phyloP scores from a whole-genome alignment of 2,797 vertebrate species.

The Balearica regulorum region DNA sequence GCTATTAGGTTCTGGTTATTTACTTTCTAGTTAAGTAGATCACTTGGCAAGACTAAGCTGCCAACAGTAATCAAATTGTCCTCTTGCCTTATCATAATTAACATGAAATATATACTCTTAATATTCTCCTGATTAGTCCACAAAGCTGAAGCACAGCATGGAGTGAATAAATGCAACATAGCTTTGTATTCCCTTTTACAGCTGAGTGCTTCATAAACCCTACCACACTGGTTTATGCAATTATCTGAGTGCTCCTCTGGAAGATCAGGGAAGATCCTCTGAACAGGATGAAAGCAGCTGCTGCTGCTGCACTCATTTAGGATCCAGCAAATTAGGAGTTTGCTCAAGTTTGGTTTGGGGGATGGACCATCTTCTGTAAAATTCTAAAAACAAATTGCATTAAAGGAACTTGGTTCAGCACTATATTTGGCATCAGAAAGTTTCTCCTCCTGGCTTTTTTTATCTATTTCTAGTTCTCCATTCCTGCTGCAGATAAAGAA shows the following conservation, averaged over 20 bases:
- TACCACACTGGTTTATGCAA: not conserved
- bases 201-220: not conserved
- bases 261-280: not conserved
- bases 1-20: not conserved
- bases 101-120: not conserved
- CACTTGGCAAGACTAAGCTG: not conserved
- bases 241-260: not conserved
- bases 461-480: not conserved
- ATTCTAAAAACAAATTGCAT: not conserved
- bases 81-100: not conserved
- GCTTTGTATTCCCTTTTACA: not conserved
- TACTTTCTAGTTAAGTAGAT: not conserved
- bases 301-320: not conserved
- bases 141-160: not conserved
- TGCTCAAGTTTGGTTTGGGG: not conserved
- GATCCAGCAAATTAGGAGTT: not conserved
- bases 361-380: not conserved
- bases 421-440: not conserved
- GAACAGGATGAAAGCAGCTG: not conserved
- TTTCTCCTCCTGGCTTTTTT: not conserved
- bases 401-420: not conserved
- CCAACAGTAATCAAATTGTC: not conserved
- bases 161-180: not conserved
- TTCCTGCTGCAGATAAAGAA: not conserved
- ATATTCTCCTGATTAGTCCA: not conserved